Base-by-base conservation (phyloP, 2,888 invertebrate genomes). In the Melipona beecheii region DNA sequence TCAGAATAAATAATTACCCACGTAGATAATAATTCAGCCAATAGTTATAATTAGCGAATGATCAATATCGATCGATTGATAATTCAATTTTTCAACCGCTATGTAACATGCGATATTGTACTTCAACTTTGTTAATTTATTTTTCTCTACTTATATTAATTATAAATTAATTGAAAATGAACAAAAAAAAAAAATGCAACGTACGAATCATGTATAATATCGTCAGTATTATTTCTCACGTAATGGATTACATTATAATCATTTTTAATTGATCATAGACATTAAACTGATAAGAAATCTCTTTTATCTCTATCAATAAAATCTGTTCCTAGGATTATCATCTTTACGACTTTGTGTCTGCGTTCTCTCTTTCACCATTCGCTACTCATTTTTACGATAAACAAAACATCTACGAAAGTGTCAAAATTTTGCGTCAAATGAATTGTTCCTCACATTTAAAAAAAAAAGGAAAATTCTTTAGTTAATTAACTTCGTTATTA, bases 171-270 rank as follows among this genome's bases (percentile, higher is more conserved):
- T 86, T 36, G 75, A 82, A 86, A 86, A 75, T 19, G 50, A 75
- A 56, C 24, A 56, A 71, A 71, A 52, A 64, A 58, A 54, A 49
- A 15, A 71, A 49, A 66, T 71, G 75, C 65, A 70, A 84, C 36
- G 66, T 83, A 85, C 78, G 74, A 91, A 86, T 84, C 90, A 88
- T 90, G 90, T 90, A 90, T 91, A 87, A 90, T 87, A 86, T 91
- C 85, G 84, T 87, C 91, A 92, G 91, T 92, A 92, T 92, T 92
- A 92, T 90, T 90, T 91, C 84, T 87, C 86, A 80, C 85, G 81
- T 86, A 85, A 91, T 72, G 76, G 82, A 86, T 80, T 90, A 87
- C 85, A 79, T 90, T 89, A 86, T 87, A 81, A 87, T 85, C 83
- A 80, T 89, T 90, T 91, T 89, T 87, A 87, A 86, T 90, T 88